These are phyloP conservation scores for Leptopterna dolabrata DNA, from an alignment of 2,888 invertebrate genomes.

Conservation along the genomic window DNA sequence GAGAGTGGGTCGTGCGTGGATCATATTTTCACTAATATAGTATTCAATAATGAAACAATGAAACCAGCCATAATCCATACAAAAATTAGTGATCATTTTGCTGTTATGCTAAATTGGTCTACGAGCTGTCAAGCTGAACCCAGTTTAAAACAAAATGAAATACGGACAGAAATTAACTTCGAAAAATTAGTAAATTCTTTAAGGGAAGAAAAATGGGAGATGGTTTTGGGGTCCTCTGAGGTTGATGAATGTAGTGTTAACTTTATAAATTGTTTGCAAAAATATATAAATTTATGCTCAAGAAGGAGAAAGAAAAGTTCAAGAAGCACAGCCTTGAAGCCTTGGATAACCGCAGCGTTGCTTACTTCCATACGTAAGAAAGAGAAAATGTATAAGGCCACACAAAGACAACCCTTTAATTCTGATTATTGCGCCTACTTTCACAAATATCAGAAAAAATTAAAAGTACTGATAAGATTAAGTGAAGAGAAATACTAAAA, in stretches of 20 bases:
- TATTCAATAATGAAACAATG: background rate
- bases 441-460: constrained; percentile 16
- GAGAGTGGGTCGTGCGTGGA: background rate
- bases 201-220: background rate
- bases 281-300: background rate
- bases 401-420: too few species aligned
- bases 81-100: background rate
- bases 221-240: background rate
- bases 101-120: background rate
- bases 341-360: background rate
- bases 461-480: background rate
- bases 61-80: background rate
- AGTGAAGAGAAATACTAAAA: too few species aligned
- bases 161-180: background rate
- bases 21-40: background rate
- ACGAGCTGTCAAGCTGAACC: background rate
- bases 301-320: background rate
- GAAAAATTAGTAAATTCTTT: background rate
- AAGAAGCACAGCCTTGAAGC: constrained; percentile 8
- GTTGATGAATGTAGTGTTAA: background rate
- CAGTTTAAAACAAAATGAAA: background rate
- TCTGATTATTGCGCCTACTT: too few species aligned
- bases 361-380: background rate
- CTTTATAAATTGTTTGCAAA: background rate
- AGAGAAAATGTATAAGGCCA: background rate